Evolutionary conservation across 2,797 vertebrate species (phyloP), one percentile per base, ranked within the genome.

Genomic region (Xiphorhynchus erythropygius): DNA sequence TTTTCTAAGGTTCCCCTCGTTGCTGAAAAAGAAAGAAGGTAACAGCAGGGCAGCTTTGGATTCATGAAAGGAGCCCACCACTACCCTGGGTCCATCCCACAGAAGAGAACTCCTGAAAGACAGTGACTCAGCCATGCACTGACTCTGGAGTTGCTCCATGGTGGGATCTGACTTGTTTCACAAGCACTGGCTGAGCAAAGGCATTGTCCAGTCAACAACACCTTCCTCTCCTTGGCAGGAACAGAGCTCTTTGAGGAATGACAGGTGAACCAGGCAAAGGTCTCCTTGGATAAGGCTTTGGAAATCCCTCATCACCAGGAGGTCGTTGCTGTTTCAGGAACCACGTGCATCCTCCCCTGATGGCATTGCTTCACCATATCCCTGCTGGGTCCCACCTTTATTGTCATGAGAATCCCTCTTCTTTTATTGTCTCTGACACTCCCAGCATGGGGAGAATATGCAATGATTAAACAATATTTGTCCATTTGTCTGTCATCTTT

Each of bases 91-190:
- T 46, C 37, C 37, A n/a, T 60, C 37, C 57, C 59, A 70, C 37
- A 70, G 73, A 80, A 60, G 7, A 50, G 6, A n/a, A 90, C 33
- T 18, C 73, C 74, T 52, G 57, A 62, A 85, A 91, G 47, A 23
- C 75, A 74, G 46, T 0, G 0, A 5, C 32, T 94, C 1, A 9
- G 30, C 24, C 1, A 0, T 8, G 11, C 1, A 0, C 9, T 1
- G 3, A 32, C 41, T 77, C 64, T 10, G 1, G 18, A 85, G 53
- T n/a, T 81, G 57, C 7, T 91, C 73, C 85, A 67, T 0, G 0
- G 30, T n/a, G 41, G 22, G 33, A 64, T 85, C 23, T 1, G 2
- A 32, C 23, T 76, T 2, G 0, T 70, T 84, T 27, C 50, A 52
- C 35, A 65, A 35, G 24, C 11, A 11, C 28, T 42, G 64, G 24